Conservation (phyloP, 2,888 invertebrate species). For the Hydropsyche betteni region DNA sequence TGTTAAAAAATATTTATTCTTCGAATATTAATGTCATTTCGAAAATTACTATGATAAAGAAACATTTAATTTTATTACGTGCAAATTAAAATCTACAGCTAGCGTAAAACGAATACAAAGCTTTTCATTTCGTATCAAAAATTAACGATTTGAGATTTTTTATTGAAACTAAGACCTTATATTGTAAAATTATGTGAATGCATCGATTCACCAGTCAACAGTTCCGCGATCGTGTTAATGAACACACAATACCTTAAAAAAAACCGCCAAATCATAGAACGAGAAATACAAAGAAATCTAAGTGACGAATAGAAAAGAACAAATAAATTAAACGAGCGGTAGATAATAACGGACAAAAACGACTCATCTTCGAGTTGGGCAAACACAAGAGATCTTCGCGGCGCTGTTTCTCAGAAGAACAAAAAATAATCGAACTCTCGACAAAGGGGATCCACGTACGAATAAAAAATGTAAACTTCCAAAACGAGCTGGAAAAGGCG, state of each 20-base stretch:
- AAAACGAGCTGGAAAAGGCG: neutral
- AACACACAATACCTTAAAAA: slow-evolving; percentile 16
- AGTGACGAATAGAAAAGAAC: slow-evolving; percentile 8
- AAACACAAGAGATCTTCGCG: slow-evolving; percentile 23
- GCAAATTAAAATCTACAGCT: no score
- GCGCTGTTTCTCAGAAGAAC: slow-evolving; percentile 36
- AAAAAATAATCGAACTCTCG: neutral
- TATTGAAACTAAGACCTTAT: neutral
- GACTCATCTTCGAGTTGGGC: slow-evolving; percentile 15
- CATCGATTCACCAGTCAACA: neutral
- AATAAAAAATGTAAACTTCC: neutral
- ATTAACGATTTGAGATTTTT: neutral
- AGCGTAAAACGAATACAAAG: no score
- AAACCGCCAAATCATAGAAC: neutral
- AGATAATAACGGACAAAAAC: neutral
- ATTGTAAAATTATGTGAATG: neutral
- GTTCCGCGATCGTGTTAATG: slow-evolving; percentile 32
- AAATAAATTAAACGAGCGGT: slow-evolving; percentile 19
- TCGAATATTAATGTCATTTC: no score
- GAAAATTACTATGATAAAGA: no score
- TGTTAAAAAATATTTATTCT: no score
- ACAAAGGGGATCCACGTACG: no score
- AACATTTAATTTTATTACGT: no score
- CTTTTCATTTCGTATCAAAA: no score
- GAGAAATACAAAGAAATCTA: slow-evolving; percentile 7